Percentiles rank a stretch among this genome's conserved stretches.
phyloP scores from a whole-genome alignment of 2,888 invertebrate genomes.

The Drosophila nigritarsus region DNA sequence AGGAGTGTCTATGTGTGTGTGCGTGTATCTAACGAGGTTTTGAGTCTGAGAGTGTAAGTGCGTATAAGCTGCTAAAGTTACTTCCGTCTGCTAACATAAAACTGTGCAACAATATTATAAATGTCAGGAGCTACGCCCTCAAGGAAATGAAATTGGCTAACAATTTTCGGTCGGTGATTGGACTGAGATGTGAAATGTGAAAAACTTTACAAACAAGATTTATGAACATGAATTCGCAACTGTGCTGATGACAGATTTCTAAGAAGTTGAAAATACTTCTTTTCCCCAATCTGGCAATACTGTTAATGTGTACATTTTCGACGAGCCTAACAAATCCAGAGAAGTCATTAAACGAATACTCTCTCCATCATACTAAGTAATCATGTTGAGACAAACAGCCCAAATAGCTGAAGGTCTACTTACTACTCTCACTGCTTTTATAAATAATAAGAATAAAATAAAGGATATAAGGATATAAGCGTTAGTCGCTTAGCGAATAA shows the following conservation, averaged over 20 bases:
- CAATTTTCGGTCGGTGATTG: conserved; percentile 34
- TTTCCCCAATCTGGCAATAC: background rate
- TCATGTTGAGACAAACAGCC: background rate
- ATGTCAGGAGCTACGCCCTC: conserved; percentile 2
- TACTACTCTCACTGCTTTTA: background rate
- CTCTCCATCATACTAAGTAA: background rate
- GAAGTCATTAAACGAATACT: background rate
- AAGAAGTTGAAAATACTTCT: background rate
- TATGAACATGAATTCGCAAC: conserved; percentile 7
- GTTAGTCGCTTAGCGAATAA: background rate
- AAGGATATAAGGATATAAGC: background rate
- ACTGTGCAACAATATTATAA: conserved; percentile 17
- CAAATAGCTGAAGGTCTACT: background rate
- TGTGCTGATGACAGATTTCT: background rate
- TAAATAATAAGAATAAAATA: background rate
- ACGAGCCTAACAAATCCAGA: background rate
- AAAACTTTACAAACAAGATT: conserved; percentile 10
- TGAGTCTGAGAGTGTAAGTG: background rate
- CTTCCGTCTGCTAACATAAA: conserved; percentile 40
- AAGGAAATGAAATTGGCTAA: conserved; percentile 35
- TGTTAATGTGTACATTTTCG: background rate
- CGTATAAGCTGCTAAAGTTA: conserved; percentile 46
- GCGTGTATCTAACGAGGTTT: conserved; percentile 1
- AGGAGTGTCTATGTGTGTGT: conserved; percentile 18
- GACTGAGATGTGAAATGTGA: background rate